A percentile compares a stretch with the other conserved stretches of the same genome.
Conservation (phyloP, 1,140 invertebrate species). For the Telenomus remus region DNA sequence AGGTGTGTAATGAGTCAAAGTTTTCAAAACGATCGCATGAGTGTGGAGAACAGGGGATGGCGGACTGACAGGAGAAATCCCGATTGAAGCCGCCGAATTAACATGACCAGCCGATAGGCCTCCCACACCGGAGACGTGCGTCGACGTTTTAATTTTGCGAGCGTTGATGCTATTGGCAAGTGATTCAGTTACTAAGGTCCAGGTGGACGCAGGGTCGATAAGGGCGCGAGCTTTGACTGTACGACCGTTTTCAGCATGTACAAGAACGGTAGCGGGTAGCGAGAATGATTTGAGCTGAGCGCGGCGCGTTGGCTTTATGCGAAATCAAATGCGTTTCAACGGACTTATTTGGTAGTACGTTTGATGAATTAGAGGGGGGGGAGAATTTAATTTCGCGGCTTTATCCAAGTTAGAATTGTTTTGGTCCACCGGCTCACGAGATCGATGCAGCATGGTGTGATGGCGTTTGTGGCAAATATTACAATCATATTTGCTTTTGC, state of each 20-base stretch:
- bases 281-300: not conserved
- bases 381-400: no score
- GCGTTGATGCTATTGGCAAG: not conserved
- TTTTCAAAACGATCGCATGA: not conserved
- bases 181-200: not conserved
- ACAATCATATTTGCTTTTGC: not conserved
- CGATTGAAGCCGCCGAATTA: not conserved
- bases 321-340: no score
- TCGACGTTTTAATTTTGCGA: not conserved
- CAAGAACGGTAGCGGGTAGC: not conserved
- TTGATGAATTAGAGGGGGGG: no score
- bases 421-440: no score
- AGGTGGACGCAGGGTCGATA: not conserved
- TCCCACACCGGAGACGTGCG: not conserved
- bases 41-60: not conserved
- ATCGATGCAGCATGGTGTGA: constrained; percentile 4
- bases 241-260: not conserved
- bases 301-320: no score
- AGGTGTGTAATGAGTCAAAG: not conserved
- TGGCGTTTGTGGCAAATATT: not conserved
- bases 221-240: not conserved
- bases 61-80: not conserved
- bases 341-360: no score
- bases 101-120: not conserved
- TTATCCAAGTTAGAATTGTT: no score